These are phyloP conservation scores for Germaria angustata DNA, from an alignment of 2,888 invertebrate species.

Conservation along the genomic window DNA sequence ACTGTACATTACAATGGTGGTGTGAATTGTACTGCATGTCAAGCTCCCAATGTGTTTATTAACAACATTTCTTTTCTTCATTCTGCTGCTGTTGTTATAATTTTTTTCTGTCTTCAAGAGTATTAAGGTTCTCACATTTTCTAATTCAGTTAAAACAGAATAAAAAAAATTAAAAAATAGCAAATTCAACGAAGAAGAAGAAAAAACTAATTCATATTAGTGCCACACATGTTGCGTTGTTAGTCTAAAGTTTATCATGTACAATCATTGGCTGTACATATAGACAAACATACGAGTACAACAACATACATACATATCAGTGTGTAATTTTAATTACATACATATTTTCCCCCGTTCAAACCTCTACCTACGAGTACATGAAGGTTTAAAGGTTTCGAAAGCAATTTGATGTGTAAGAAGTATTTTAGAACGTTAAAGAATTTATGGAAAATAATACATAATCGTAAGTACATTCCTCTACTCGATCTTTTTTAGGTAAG, in stretches of 20 bases:
- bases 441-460: background rate
- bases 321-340: slow-evolving; percentile 23
- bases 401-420: background rate
- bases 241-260: slow-evolving; percentile 58
- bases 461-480: no score
- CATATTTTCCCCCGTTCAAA: background rate
- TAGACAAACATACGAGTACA: no score
- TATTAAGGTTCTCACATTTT: slow-evolving; percentile 64
- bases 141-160: slow-evolving; percentile 48
- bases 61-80: background rate
- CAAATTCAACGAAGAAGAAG: slow-evolving; percentile 4
- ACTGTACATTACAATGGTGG: background rate
- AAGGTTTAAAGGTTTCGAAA: background rate
- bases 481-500: no score
- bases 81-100: slow-evolving; percentile 8
- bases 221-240: slow-evolving; percentile 43
- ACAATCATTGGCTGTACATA: slow-evolving; percentile 49
- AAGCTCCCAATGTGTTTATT: slow-evolving; percentile 13
- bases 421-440: background rate
- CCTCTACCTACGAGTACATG: background rate
- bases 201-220: slow-evolving; percentile 46
- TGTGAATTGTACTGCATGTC: background rate
- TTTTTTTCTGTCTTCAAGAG: slow-evolving; percentile 14
- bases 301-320: background rate
- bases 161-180: slow-evolving; percentile 15